Percentiles rank a stretch among this genome's conserved stretches.
phyloP scores from a whole-genome alignment of 2,113 vertebrate species.

The Dromas ardeola region DNA sequence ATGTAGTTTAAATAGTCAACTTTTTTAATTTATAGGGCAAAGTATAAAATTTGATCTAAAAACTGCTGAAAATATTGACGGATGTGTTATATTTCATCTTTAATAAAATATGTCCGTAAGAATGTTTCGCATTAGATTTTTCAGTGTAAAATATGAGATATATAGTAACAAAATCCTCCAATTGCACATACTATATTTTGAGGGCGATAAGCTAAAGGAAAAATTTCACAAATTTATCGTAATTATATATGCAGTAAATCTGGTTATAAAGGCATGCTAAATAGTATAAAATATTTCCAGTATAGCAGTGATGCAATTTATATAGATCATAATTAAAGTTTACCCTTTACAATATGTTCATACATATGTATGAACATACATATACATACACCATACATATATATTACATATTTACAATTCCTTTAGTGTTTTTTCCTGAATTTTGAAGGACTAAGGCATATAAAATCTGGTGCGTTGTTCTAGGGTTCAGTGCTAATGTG shows the following conservation, averaged over 20 bases:
- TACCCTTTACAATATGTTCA: neutral
- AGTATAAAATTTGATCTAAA: conserved; percentile 7
- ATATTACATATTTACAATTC: neutral
- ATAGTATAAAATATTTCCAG: neutral
- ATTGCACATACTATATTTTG: conserved; percentile 3
- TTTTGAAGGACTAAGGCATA: neutral
- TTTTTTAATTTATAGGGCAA: conserved; percentile 62
- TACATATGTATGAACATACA: neutral
- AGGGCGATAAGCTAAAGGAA: neutral
- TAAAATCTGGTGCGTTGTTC: neutral
- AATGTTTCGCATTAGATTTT: conserved; percentile 30
- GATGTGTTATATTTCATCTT: conserved; percentile 36
- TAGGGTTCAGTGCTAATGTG: neutral
- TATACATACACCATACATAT: neutral
- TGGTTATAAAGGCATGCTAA: conserved; percentile 11
- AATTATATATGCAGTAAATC: conserved; percentile 24
- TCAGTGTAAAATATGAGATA: neutral
- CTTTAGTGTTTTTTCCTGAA: neutral
- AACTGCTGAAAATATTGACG: conserved; percentile 17
- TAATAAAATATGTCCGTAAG: conserved; percentile 44
- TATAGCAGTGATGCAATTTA: neutral
- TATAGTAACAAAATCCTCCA: neutral
- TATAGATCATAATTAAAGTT: neutral
- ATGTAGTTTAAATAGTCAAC: conserved; percentile 28
- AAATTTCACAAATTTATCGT: neutral